Conservation (phyloP, 2,888 invertebrate species). For the Platynereis dumerilii region DNA sequence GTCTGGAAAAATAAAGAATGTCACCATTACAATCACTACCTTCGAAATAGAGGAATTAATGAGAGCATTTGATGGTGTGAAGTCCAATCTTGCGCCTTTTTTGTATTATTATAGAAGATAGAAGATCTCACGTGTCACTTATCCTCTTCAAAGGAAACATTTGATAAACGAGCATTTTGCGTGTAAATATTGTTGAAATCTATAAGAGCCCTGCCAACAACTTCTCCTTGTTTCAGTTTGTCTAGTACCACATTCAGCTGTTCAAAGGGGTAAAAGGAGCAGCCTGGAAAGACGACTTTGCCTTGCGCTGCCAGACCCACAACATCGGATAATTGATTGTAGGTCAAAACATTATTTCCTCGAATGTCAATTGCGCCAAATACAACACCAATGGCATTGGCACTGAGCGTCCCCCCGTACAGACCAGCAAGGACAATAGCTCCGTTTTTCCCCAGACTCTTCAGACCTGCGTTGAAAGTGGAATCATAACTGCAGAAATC, state of each 20-base stretch:
- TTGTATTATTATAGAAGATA: too few species aligned
- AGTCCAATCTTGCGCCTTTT: too few species aligned
- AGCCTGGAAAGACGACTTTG: not conserved
- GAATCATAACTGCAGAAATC: conserved; percentile 7
- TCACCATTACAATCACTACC: too few species aligned
- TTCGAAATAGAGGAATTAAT: too few species aligned
- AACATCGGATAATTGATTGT: conserved; percentile 1
- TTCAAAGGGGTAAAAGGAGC: conserved; percentile 5
- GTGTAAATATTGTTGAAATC: conserved; percentile 2
- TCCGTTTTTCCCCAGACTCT: not conserved
- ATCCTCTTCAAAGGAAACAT: too few species aligned
- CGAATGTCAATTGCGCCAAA: conserved; percentile 7
- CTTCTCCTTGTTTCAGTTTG: conserved; percentile 6
- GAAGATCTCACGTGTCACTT: too few species aligned
- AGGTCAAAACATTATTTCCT: not conserved
- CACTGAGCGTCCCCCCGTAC: conserved; percentile 1
- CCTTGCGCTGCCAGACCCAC: not conserved
- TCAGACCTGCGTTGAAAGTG: not conserved
- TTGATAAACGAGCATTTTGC: too few species aligned
- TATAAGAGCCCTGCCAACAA: conserved; percentile 17
- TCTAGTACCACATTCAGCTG: conserved; percentile 5
- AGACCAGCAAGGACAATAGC: conserved; percentile 8
- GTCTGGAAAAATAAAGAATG: too few species aligned
- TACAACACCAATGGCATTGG: conserved; percentile 3
- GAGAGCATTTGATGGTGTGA: too few species aligned